Percentiles rank a stretch among this genome's conserved stretches.
Evolutionary conservation across 2,113 vertebrate species (phyloP).

Genomic region (Poicephalus gulielmi): DNA sequence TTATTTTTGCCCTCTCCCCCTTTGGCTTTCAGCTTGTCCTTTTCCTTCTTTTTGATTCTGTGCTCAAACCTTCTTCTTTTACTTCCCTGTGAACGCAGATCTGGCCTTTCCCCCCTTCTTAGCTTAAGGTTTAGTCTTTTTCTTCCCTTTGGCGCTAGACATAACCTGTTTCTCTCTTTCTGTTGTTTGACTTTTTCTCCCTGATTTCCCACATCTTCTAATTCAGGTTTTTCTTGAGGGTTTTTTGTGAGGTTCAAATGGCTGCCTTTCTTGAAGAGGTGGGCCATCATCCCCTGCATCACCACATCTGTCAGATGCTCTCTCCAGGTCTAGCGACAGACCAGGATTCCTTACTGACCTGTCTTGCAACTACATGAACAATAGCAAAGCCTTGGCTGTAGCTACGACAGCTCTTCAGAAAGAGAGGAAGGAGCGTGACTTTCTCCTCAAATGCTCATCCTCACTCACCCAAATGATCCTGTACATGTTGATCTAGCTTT

Average conservation of each 20-base stretch:
- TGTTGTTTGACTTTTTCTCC: constrained; percentile 15
- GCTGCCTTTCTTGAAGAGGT: background rate
- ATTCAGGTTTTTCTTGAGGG: background rate
- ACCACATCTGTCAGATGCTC: background rate
- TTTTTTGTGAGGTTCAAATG: background rate
- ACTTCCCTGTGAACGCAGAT: background rate
- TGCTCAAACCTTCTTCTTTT: constrained; percentile 4
- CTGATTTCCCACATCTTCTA: constrained; percentile 3
- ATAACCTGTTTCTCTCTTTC: background rate
- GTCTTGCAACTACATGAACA: background rate
- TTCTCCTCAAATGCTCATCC: background rate
- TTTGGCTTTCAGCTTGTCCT: constrained; percentile 29
- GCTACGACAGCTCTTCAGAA: rapidly evolving
- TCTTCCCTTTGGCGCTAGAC: constrained; percentile 16
- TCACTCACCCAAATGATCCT: background rate
- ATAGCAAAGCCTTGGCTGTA: background rate
- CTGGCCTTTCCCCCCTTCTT: constrained; percentile 20
- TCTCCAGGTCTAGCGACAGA: background rate
- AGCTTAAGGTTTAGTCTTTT: constrained; percentile 13
- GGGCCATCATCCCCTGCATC: background rate
- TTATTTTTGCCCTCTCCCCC: constrained; percentile 13
- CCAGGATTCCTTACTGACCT: background rate
- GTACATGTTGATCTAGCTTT: rapidly evolving
- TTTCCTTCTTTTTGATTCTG: constrained; percentile 26
- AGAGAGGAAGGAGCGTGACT: rapidly evolving